phyloP scores from a whole-genome alignment of 2,888 invertebrate species.

The Proisotoma minuta region DNA sequence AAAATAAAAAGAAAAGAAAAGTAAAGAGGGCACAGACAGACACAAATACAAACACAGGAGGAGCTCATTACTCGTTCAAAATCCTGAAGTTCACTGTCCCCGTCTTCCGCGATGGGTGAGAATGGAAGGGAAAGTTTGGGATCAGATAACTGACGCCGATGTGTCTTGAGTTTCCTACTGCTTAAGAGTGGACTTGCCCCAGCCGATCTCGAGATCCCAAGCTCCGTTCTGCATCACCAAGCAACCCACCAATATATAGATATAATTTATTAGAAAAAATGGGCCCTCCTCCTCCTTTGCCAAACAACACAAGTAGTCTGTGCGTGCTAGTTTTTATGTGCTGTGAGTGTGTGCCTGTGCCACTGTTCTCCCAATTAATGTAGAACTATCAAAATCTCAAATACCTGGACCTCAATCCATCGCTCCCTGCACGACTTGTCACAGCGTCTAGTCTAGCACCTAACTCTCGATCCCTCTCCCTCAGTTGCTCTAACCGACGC shows the following conservation, averaged over 20 bases:
- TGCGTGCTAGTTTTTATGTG: conserved; percentile 43
- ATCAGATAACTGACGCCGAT: conserved; percentile 57
- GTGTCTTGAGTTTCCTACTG: conserved; percentile 51
- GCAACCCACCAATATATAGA: too few species aligned
- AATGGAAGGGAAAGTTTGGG: conserved; percentile 56
- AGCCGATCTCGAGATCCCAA: conserved; percentile 40
- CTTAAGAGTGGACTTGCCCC: conserved; percentile 48
- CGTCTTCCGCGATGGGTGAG: conserved; percentile 55
- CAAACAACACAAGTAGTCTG: conserved; percentile 41
- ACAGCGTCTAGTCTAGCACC: conserved; percentile 48
- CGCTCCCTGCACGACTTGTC: conserved; percentile 45
- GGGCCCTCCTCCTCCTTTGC: conserved; percentile 43
- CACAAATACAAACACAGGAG: conserved; percentile 48
- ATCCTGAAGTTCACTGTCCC: conserved; percentile 49
- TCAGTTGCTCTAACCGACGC: conserved; percentile 48
- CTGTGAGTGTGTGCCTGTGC: conserved; percentile 49
- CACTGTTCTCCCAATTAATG: conserved; percentile 37
- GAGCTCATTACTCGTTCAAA: conserved; percentile 48
- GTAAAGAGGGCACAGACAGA: conserved; percentile 48
- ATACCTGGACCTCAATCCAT: conserved; percentile 47
- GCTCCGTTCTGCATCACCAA: conserved; percentile 45
- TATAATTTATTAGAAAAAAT: conserved; percentile 38
- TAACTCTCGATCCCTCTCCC: conserved; percentile 50
- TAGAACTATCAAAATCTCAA: conserved; percentile 31
- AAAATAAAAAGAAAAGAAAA: conserved; percentile 23